Evolutionary conservation across 2,888 invertebrate species (phyloP).

Genomic region (Tethea ocularis): DNA sequence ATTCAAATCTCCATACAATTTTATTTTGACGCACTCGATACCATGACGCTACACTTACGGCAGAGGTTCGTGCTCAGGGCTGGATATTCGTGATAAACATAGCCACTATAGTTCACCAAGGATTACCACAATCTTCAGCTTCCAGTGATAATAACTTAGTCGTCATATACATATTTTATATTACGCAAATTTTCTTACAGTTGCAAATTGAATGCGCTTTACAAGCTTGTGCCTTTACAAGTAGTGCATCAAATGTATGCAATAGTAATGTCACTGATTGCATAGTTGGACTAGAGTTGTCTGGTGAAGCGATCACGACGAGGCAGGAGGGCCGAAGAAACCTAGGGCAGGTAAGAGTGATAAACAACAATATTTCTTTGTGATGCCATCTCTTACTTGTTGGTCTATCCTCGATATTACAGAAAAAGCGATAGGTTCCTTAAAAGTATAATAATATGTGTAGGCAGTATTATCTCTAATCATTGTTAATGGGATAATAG

Average conservation of each 20-base stretch:
- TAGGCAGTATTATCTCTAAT: no score
- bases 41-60: no score
- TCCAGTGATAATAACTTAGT: not conserved
- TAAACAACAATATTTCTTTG: no score
- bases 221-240: conserved; percentile 66
- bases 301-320: conserved; percentile 29
- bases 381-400: no score
- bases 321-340: conserved; percentile 44
- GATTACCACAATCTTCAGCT: conserved; percentile 14
- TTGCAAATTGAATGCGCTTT: conserved; percentile 25
- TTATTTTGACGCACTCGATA: no score
- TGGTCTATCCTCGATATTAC: no score
- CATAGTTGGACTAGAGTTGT: conserved; percentile 60
- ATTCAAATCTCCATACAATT: no score
- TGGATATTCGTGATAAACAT: not conserved
- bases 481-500: no score
- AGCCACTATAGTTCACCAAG: conserved; percentile 9
- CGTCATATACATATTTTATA: not conserved
- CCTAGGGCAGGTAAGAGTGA: conserved; percentile 53
- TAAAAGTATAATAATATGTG: no score
- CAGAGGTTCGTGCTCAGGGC: no score
- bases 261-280: conserved; percentile 33
- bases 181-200: conserved; percentile 2
- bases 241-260: conserved; percentile 55
- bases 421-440: no score